Percentiles rank a stretch among this genome's conserved stretches.
Conservation (phyloP, 2,888 invertebrate species). For the Apotomis turbidana region DNA sequence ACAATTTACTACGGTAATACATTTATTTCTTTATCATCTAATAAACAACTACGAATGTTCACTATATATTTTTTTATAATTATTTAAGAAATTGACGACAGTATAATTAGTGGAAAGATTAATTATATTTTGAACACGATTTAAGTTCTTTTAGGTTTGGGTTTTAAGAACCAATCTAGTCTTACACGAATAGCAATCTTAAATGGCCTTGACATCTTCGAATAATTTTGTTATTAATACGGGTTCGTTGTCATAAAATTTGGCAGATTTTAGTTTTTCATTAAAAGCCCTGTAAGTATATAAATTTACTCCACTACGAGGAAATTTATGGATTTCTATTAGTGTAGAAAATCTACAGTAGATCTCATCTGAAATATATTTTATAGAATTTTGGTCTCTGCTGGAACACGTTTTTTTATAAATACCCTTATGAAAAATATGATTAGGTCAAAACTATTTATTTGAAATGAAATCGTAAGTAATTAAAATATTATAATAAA, state of each 20-base stretch:
- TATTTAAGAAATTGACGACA: conserved; percentile 51
- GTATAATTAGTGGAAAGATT: conserved; percentile 48
- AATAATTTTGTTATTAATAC: conserved; percentile 5
- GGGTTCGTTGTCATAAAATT: conserved; percentile 32
- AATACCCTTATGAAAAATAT: conserved; percentile 37
- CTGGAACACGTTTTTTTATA: conserved; percentile 54
- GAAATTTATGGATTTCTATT: conserved; percentile 33
- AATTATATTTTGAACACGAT: conserved; percentile 48
- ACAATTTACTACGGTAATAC: conserved; percentile 39
- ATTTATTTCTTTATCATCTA: conserved; percentile 46
- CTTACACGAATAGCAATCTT: conserved; percentile 9
- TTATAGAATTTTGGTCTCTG: conserved; percentile 54
- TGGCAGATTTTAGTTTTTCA: conserved; percentile 15
- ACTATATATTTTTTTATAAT: conserved; percentile 49
- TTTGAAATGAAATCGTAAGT: conserved; percentile 11
- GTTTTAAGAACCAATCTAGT: conserved; percentile 16
- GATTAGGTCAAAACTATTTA: conserved; percentile 21
- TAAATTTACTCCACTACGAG: conserved; percentile 10
- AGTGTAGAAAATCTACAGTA: conserved; percentile 62
- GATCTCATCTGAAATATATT: conserved; percentile 50
- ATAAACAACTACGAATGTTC: conserved; percentile 56
- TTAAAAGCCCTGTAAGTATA: conserved; percentile 26
- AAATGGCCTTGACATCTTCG: neutral
- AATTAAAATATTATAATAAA: conserved; percentile 4
- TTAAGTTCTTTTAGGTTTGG: conserved; percentile 41